Evolutionary conservation across 2,113 vertebrate genomes (phyloP).

Genomic region (Pollimyrus isidori): DNA sequence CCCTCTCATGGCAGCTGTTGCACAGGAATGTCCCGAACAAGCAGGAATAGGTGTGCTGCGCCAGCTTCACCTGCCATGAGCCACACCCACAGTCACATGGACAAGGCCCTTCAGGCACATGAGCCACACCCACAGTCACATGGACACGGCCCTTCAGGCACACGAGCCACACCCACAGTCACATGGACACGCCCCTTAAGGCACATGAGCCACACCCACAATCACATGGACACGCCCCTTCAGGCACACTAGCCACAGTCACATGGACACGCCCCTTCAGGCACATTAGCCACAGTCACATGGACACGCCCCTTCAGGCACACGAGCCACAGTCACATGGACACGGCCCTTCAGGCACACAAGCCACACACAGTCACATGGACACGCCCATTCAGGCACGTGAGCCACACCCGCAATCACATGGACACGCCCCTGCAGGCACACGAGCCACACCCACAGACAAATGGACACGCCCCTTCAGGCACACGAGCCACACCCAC

Average conservation of each 20-base stretch:
- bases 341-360: not conserved
- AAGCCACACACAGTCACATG: too few species aligned
- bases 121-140: too few species aligned
- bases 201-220: not conserved
- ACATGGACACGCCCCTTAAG: not conserved
- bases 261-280: not conserved
- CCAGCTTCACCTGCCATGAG: slow-evolving; percentile 80
- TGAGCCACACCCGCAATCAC: not conserved
- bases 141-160: too few species aligned
- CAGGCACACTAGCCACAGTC: too few species aligned
- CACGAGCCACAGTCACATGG: not conserved
- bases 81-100: not conserved
- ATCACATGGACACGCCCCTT: too few species aligned
- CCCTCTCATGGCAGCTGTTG: slow-evolving; percentile 90
- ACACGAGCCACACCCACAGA: not conserved
- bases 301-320: too few species aligned
- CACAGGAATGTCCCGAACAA: slow-evolving; percentile 98
- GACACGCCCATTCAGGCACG: too few species aligned
- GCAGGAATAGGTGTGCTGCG: slow-evolving; percentile 96
- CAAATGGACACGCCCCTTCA: too few species aligned
- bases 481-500: not conserved
- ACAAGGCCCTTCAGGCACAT: not conserved
- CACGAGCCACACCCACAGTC: not conserved
- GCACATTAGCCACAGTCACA: not conserved
- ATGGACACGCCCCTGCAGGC: too few species aligned